phyloP scores from a whole-genome alignment of 2,888 invertebrate genomes.

The Phytoseiulus persimilis region DNA sequence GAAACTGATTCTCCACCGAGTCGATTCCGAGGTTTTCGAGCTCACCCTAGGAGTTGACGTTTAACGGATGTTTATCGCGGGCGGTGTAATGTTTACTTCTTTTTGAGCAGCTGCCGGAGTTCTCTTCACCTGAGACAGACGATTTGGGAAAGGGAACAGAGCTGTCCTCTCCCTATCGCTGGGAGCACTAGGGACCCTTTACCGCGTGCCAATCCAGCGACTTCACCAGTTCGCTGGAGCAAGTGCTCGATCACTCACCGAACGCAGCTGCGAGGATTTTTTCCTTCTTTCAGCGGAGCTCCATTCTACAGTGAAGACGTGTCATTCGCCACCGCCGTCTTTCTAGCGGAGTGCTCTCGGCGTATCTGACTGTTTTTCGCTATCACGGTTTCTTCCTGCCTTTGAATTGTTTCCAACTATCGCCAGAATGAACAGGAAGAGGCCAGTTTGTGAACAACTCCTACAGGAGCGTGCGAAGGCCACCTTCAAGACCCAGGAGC shows the following conservation, averaged over 20 bases:
- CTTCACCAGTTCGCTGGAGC: background rate
- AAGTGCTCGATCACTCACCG: background rate
- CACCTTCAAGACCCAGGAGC: constrained; percentile 56
- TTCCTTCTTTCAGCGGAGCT: background rate
- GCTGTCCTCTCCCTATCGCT: background rate
- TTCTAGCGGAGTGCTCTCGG: background rate
- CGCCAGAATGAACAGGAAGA: constrained; percentile 27
- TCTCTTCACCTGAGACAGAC: background rate
- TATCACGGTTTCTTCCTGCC: background rate
- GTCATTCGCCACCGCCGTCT: background rate
- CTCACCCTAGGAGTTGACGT: too few species aligned
- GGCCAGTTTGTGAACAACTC: constrained; percentile 46
- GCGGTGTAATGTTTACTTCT: too few species aligned
- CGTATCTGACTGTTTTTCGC: background rate
- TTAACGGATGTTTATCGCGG: too few species aligned
- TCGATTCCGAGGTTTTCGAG: too few species aligned
- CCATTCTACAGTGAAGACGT: background rate
- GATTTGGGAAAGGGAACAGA: background rate
- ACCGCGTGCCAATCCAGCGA: background rate
- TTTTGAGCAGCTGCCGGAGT: too few species aligned
- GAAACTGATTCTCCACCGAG: too few species aligned
- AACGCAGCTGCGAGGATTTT: background rate
- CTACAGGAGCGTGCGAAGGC: constrained; percentile 48
- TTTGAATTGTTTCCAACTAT: background rate
- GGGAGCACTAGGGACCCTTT: too few species aligned